Evolutionary conservation across 2,888 invertebrate species (phyloP), one percentile per base, ranked within the genome.

Genomic region (Himalopsyche japonica): DNA sequence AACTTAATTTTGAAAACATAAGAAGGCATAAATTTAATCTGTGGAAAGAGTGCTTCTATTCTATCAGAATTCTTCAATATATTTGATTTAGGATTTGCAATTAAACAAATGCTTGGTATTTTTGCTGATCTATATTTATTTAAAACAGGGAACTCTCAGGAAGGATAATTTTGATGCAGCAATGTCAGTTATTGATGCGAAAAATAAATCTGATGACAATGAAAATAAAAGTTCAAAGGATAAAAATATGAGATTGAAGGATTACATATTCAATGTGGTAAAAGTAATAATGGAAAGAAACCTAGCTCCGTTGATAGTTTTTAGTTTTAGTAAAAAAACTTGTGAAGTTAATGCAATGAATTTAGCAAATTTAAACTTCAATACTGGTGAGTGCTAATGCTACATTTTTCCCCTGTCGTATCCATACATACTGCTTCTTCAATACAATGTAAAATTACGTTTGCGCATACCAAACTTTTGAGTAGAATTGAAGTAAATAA

Each of bases 211-310:
- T 1, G 97, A 97, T 89, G 97, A 96, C 0, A 97, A 97, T 89
- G 94, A 94, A 88, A 93, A 93, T 43, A 43, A 15, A 43, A 83
- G 97, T 97, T 0, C 93, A 96, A 0, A 94, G 94, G 88, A 96
- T 97, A 0, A 97, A 97, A 20, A 90, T 94, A 0, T 92, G 93
- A 12, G 93, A 94, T 64, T 93, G 94, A 94, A 95, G 87, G 95
- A 97, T 0, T 98, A 98, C 89, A 98, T 98, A 88, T 98, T 97
- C 89, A 99, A 99, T 92, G 97, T 99, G 86, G 97, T 99, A 24
- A 98, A 99, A 91, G 99, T 99, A 97, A 98, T 99, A 76, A 98
- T 99, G 97, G 99, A 99, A 89, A 93, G 98, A 32, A 98, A 98
- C 90, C 98, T 99, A 90, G 98, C 99, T 0, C 99, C 99, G 0